A percentile compares a stretch with the other conserved stretches of the same genome.
These are phyloP conservation scores for Perizoma flavofasciatum DNA, from an alignment of 2,888 invertebrate genomes.

Conservation along the genomic window DNA sequence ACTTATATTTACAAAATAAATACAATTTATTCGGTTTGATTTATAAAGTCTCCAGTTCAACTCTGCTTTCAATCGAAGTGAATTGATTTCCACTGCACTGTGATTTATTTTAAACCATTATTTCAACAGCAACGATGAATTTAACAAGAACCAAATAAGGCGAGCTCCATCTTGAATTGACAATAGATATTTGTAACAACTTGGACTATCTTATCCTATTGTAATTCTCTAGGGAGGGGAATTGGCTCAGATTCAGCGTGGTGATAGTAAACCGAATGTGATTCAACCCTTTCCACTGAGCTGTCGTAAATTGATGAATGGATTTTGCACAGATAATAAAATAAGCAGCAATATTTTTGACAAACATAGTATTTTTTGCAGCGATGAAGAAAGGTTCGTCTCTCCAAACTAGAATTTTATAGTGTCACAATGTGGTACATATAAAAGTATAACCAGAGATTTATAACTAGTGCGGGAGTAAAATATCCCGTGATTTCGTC, in stretches of 20 bases:
- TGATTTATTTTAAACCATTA: slow-evolving; percentile 23
- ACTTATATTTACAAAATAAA: no score
- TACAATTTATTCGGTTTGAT: no score
- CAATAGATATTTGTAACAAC: slow-evolving; percentile 17
- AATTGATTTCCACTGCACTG: slow-evolving; percentile 12
- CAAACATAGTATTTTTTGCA: no score
- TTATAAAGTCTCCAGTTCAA: no score
- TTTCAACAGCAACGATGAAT: slow-evolving; percentile 14
- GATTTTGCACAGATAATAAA: background rate
- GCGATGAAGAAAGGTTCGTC: no score
- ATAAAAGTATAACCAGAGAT: no score
- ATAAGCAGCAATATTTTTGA: no score
- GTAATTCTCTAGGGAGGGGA: slow-evolving; percentile 26
- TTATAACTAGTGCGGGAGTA: no score
- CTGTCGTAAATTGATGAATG: slow-evolving; percentile 21
- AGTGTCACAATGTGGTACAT: no score
- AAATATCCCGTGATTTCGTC: no score
- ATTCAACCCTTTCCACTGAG: slow-evolving; percentile 17
- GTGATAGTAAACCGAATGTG: slow-evolving; percentile 22
- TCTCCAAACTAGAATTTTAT: no score
- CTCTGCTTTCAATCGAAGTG: slow-evolving; percentile 1
- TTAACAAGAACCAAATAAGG: slow-evolving; percentile 27
- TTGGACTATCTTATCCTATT: slow-evolving; percentile 13
- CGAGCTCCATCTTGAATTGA: slow-evolving; percentile 17
- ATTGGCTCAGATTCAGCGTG: slow-evolving; percentile 11